Conservation (phyloP, 2,113 vertebrate species). For the Apaloderma vittatum region DNA sequence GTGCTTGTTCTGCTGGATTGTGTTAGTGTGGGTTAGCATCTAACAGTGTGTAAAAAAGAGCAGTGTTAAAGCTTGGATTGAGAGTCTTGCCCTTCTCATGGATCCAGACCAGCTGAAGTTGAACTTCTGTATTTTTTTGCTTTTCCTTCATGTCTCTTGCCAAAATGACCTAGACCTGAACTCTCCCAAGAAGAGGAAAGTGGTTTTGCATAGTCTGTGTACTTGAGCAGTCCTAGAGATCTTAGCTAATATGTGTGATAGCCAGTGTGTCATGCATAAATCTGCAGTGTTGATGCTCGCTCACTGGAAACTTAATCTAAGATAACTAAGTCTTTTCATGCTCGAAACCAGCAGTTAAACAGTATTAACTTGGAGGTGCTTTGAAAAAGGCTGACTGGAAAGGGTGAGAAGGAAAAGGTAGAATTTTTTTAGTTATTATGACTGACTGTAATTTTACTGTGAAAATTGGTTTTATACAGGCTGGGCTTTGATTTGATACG, state of each 20-base stretch:
- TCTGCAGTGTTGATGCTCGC: background rate
- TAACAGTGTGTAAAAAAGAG: background rate
- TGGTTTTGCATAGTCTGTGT: background rate
- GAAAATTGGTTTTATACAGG: background rate
- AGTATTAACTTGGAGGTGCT: background rate
- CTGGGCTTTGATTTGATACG: background rate
- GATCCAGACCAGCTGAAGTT: background rate
- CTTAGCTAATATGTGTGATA: background rate
- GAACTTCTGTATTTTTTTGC: background rate
- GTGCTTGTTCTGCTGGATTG: background rate
- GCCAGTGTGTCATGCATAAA: background rate
- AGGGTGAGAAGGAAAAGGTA: background rate
- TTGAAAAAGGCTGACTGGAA: background rate
- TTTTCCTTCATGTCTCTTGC: background rate
- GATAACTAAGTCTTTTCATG: background rate
- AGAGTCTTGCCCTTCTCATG: background rate
- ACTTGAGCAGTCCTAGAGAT: background rate
- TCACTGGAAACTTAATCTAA: background rate
- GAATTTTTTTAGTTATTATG: background rate
- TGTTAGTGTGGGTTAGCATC: background rate
- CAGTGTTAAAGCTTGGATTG: fast-evolving
- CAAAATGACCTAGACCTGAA: constrained; percentile 10
- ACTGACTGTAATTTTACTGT: background rate
- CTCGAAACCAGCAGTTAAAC: background rate
- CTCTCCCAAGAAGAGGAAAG: background rate